These are phyloP conservation scores for Halisarca cf. caerulea DNA, from an alignment of 37 sponge, comb jelly and placozoan species.

Conservation along the genomic window DNA sequence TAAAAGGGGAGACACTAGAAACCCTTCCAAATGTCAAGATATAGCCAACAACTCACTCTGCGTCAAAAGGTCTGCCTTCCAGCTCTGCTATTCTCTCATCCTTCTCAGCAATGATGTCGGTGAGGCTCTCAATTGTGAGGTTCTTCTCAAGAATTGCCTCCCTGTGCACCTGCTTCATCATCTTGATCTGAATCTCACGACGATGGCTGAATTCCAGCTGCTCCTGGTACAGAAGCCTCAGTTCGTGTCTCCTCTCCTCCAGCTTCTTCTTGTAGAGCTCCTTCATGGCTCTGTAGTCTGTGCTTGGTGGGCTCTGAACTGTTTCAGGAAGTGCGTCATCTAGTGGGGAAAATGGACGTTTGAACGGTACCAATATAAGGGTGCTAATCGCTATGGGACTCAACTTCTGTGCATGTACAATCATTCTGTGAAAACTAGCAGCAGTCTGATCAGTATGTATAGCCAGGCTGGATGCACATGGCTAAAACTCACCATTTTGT, in stretches of 20 bases:
- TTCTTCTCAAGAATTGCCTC: conserved; percentile 56
- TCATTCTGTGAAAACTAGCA: no score
- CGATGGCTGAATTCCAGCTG: conserved; percentile 21
- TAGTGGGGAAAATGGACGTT: no score
- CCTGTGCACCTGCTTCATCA: conserved; percentile 49
- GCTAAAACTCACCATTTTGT: no score
- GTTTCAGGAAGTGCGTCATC: neutral
- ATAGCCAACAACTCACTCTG: neutral
- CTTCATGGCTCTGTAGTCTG: conserved; percentile 17
- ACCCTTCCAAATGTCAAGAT: no score
- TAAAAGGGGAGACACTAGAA: no score
- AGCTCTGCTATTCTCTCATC: conserved; percentile 49
- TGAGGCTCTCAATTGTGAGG: conserved; percentile 46
- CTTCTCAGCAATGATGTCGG: conserved; percentile 54
- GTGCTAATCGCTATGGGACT: no score
- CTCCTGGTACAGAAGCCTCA: neutral
- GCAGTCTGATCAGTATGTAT: no score
- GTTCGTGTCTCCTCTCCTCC: conserved; percentile 18
- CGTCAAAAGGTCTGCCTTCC: neutral
- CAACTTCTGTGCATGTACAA: no score
- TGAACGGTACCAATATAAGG: no score
- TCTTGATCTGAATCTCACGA: conserved; percentile 39
- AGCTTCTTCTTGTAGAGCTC: conserved; percentile 1
- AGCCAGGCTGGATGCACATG: no score
- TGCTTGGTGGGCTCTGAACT: neutral